These are phyloP conservation scores for Proisotoma minuta DNA, from an alignment of 2,888 invertebrate species.

Conservation along the genomic window DNA sequence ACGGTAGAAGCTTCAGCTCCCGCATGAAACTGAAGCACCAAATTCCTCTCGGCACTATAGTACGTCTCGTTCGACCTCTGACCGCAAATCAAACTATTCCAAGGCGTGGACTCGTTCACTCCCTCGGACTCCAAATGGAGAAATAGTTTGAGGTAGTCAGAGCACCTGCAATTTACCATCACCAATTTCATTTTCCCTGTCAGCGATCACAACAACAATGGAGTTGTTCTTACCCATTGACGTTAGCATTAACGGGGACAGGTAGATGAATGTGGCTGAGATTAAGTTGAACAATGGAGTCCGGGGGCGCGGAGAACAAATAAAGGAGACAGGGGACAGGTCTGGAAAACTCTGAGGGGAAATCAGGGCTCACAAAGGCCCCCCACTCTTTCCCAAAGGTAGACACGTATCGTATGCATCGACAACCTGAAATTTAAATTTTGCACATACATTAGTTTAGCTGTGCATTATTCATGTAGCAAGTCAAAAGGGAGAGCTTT, in stretches of 20 bases:
- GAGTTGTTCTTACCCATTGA: conserved; percentile 48
- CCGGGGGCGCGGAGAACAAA: conserved; percentile 70
- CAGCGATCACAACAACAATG: background rate
- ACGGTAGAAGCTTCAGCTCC: conserved; percentile 11
- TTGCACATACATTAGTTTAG: background rate
- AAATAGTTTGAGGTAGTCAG: conserved; percentile 73
- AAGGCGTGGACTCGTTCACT: conserved; percentile 71
- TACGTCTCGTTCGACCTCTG: conserved; percentile 65
- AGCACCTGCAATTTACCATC: conserved; percentile 67
- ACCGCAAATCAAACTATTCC: conserved; percentile 70
- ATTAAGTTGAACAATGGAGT: conserved; percentile 75
- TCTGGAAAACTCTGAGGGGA: conserved; percentile 66
- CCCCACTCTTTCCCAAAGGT: conserved; percentile 73
- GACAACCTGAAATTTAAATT: conserved; percentile 63
- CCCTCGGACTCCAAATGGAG: conserved; percentile 61
- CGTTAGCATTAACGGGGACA: conserved; percentile 65
- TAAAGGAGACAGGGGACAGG: conserved; percentile 70
- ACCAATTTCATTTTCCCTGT: background rate
- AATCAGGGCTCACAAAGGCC: conserved; percentile 77
- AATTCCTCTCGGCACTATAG: conserved; percentile 68
- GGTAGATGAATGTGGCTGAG: conserved; percentile 75
- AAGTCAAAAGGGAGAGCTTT: no score
- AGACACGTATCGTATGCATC: conserved; percentile 74
- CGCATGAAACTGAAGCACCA: conserved; percentile 70
- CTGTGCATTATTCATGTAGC: no score